These are phyloP conservation scores for Sigmodon hispidus DNA, from an alignment of 2,113 vertebrate genomes.

Conservation along the genomic window DNA sequence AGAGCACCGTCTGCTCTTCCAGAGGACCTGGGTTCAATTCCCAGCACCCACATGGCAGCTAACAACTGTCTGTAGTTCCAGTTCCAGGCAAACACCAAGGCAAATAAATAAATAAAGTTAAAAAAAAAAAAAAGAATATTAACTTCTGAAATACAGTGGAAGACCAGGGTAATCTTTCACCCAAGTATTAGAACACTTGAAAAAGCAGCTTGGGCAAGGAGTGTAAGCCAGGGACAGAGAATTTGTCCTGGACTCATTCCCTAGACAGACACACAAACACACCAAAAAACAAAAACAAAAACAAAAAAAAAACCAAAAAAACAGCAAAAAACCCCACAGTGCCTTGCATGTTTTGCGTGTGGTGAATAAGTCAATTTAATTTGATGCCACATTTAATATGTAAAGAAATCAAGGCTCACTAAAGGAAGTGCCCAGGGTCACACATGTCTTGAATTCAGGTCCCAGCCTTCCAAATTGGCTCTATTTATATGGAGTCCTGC, in stretches of 20 bases:
- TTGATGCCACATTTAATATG: constrained; percentile 2
- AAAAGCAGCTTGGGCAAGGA: not conserved
- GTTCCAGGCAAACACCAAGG: too few species aligned
- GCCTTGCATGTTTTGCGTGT: not conserved
- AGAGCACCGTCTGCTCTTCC: too few species aligned
- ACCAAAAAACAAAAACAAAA: too few species aligned
- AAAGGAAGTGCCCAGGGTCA: not conserved
- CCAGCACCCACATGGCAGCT: too few species aligned
- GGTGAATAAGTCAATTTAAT: constrained; percentile 15
- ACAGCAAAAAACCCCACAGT: not conserved
- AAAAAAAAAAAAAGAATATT: too few species aligned
- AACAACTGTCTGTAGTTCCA: too few species aligned
- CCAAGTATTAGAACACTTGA: not conserved
- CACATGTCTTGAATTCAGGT: constrained; percentile 17
- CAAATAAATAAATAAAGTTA: too few species aligned
- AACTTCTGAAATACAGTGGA: not conserved
- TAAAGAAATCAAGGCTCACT: not conserved
- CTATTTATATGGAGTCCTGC: not conserved
- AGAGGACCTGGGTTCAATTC: too few species aligned
- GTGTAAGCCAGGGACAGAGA: not conserved
- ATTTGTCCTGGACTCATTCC: not conserved
- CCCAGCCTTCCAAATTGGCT: not conserved
- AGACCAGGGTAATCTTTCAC: not conserved
- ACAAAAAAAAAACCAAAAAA: not conserved
- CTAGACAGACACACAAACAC: too few species aligned